These are phyloP conservation scores for Drosophila nikananu DNA, from an alignment of 1,140 invertebrate species.

Conservation along the genomic window DNA sequence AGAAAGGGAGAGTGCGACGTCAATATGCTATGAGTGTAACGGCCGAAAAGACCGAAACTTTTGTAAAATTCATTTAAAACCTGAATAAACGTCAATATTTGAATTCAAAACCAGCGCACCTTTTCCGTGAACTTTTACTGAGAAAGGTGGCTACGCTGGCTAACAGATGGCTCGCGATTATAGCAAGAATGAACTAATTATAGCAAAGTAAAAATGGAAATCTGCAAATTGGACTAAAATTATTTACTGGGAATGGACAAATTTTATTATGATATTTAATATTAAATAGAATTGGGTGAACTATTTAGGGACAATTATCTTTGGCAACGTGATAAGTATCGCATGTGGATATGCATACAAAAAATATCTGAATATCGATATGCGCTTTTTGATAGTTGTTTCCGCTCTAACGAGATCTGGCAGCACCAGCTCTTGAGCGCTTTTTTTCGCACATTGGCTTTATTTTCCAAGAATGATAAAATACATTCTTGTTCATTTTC, in stretches of 20 bases:
- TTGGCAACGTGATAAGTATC: too few species aligned
- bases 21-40: conserved; percentile 42
- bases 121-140: too few species aligned
- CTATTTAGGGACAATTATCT: too few species aligned
- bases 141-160: not conserved
- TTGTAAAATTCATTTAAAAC: conserved; percentile 71
- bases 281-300: too few species aligned
- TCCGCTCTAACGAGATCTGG: not conserved
- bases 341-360: too few species aligned
- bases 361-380: too few species aligned
- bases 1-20: not conserved
- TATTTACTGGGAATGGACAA: too few species aligned
- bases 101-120: conserved; percentile 45
- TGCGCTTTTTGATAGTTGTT: not conserved
- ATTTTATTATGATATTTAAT: too few species aligned
- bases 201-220: too few species aligned
- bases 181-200: not conserved
- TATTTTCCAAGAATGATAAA: too few species aligned
- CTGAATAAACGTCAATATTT: conserved; percentile 72
- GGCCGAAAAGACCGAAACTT: conserved; percentile 41
- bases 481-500: too few species aligned
- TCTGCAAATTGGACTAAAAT: too few species aligned
- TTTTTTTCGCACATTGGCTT: not conserved
- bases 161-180: not conserved
- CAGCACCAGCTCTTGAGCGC: not conserved